A percentile compares a stretch with the other conserved stretches of the same genome.
These are phyloP conservation scores for Heliconius hewitsoni DNA, from an alignment of 1,140 invertebrate species.

Conservation along the genomic window DNA sequence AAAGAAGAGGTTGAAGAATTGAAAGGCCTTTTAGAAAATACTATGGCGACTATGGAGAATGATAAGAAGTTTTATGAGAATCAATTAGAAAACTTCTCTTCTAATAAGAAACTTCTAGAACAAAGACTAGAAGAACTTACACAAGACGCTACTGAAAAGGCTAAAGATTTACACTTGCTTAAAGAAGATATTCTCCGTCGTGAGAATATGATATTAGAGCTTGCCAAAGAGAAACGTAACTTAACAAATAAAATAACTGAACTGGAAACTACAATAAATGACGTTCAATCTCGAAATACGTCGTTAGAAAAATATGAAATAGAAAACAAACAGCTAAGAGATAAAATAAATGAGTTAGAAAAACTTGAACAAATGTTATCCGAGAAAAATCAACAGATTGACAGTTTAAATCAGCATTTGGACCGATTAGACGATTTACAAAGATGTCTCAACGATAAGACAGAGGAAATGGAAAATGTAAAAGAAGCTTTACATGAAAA, in stretches of 20 bases:
- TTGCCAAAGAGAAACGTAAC: conserved; percentile 82
- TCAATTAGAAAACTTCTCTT: conserved; percentile 80
- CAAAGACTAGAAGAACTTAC: conserved; percentile 82
- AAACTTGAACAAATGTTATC: conserved; percentile 74
- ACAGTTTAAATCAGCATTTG: conserved; percentile 78
- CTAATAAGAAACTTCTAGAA: conserved; percentile 81
- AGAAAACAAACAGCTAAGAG: conserved; percentile 70
- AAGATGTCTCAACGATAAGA: conserved; percentile 74
- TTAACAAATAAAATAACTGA: conserved; percentile 76
- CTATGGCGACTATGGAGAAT: conserved; percentile 79
- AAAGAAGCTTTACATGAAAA: conserved; percentile 70
- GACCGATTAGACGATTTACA: conserved; percentile 77
- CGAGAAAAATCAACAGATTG: conserved; percentile 80
- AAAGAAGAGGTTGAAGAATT: conserved; percentile 83
- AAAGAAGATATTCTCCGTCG: conserved; percentile 82
- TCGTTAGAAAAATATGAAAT: conserved; percentile 59
- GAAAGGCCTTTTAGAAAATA: conserved; percentile 80
- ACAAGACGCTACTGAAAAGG: conserved; percentile 80
- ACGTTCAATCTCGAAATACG: conserved; percentile 63
- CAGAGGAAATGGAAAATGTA: conserved; percentile 70
- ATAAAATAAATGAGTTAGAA: conserved; percentile 67
- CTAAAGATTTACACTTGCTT: conserved; percentile 82
- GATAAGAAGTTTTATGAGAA: conserved; percentile 83
- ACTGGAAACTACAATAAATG: conserved; percentile 68
- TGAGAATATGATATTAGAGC: conserved; percentile 83